phyloP scores from a whole-genome alignment of 2,113 vertebrate genomes.

The Perognathus longimembris region DNA sequence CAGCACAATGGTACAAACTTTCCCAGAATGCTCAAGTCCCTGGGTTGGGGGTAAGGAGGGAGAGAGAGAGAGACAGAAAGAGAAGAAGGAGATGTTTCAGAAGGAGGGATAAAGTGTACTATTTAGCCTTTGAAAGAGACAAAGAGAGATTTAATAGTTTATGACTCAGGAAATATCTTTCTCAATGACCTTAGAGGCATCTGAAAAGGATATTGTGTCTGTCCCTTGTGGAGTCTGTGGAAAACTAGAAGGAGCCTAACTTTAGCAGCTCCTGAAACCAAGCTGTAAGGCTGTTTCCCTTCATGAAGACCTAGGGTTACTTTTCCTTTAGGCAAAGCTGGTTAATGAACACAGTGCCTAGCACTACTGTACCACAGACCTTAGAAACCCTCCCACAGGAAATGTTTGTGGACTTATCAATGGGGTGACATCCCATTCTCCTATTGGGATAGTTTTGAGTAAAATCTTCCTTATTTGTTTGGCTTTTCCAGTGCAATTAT shows the following conservation, averaged over 20 bases:
- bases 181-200: no score
- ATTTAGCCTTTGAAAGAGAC: background rate
- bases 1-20: background rate
- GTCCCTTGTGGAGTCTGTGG: no score
- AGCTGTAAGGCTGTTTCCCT: background rate
- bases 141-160: background rate
- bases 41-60: background rate
- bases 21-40: background rate
- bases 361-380: background rate
- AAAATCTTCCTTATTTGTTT: background rate
- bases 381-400: background rate
- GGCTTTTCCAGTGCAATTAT: background rate
- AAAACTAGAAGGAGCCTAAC: background rate
- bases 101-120: background rate
- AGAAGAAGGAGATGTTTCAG: background rate
- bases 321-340: background rate
- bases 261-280: background rate
- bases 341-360: background rate
- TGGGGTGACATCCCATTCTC: background rate
- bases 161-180: background rate
- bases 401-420: background rate
- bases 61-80: no score
- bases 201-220: no score
- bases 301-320: background rate
- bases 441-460: background rate